Base-by-base conservation (phyloP, 35 echinoderm and acorn worm species). In the Amphiura filiformis region DNA sequence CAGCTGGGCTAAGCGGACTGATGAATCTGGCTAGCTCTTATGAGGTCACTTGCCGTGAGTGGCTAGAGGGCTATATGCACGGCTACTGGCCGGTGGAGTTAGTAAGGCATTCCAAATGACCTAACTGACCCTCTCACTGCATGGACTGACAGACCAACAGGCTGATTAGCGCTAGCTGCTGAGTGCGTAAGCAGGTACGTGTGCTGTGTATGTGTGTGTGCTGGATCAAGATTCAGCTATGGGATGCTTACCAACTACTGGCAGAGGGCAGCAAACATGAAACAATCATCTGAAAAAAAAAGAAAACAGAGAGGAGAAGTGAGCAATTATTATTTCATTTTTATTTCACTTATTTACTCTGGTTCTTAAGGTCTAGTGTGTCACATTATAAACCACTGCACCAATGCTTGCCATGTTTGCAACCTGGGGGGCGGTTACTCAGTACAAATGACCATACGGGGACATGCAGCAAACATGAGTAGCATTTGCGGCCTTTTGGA, bases 211-310 rank as follows among this genome's bases (percentile, higher is more conserved):
- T 70, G 61, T 11, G 26, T 5, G 17, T 4, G 5, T 47, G 17
- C 17, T 47, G 41, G 41, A 47, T 30, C 26, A 23, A 23, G 11
- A 70, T 11, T 30, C 61, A 26, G 61, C 26, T 23, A 26, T 7
- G 7, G 7, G 44, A 11, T 52, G 44, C 20, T 52, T 7, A 52
- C 44, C 7, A 52, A 52, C 7, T 52, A 70, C 61, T 70, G 2
- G 61, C 44, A 70, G 61, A 70, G 61, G 61, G 61, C 61, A 70
- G 61, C 61, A 70, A 70, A 70, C 61, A 70, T 17, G 17, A 47
- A 4, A 47, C 41, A 47, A 4, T 47, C 41, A 47, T 47, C 41
- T 47, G 41, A 9, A 47, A 17, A 47, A 47, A 47, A 47, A 17
- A 47, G 41, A 17, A 47, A 47, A 47, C 17, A 17, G 41, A 47